Percentiles rank a stretch among this genome's conserved stretches.
Evolutionary conservation across 2,113 vertebrate genomes (phyloP).

Genomic region (Takifugu bimaculatus): DNA sequence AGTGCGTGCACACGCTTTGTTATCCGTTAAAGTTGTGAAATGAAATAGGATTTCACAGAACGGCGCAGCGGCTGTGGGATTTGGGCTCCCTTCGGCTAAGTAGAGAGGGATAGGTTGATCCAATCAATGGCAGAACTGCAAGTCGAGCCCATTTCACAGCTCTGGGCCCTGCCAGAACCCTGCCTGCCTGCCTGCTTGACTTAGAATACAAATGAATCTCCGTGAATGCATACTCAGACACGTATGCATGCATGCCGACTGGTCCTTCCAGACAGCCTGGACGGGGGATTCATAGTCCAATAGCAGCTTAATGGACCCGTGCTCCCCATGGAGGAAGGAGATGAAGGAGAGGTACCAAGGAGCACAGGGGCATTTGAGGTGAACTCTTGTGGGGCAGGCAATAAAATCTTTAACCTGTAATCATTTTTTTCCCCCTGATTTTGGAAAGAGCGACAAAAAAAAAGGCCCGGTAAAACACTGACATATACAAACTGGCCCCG

Average conservation of each 20-base stretch:
- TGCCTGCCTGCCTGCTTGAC: constrained; percentile 62
- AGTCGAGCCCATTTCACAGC: constrained; percentile 71
- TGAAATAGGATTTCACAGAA: constrained; percentile 75
- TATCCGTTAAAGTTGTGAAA: constrained; percentile 75
- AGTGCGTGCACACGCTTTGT: constrained; percentile 50
- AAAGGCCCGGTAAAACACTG: constrained; percentile 1
- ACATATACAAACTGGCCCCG: not conserved
- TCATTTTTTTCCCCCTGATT: too few species aligned
- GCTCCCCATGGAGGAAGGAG: constrained; percentile 18
- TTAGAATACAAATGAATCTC: constrained; percentile 76
- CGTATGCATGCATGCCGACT: constrained; percentile 45
- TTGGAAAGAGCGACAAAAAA: not conserved
- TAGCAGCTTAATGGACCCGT: constrained; percentile 25
- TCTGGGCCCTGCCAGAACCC: constrained; percentile 66
- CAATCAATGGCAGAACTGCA: constrained; percentile 70
- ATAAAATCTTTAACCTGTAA: too few species aligned
- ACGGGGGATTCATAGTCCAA: constrained; percentile 29
- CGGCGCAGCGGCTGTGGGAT: constrained; percentile 65
- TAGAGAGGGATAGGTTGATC: constrained; percentile 73
- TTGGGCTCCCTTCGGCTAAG: constrained; percentile 70
- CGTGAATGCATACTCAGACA: constrained; percentile 63
- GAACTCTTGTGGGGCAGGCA: too few species aligned
- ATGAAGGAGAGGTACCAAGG: not conserved
- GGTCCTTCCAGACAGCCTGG: constrained; percentile 42
- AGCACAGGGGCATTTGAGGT: not conserved